These are phyloP conservation scores for Platyrinchus mystaceus DNA, from an alignment of 2,797 vertebrate genomes.

Conservation along the genomic window DNA sequence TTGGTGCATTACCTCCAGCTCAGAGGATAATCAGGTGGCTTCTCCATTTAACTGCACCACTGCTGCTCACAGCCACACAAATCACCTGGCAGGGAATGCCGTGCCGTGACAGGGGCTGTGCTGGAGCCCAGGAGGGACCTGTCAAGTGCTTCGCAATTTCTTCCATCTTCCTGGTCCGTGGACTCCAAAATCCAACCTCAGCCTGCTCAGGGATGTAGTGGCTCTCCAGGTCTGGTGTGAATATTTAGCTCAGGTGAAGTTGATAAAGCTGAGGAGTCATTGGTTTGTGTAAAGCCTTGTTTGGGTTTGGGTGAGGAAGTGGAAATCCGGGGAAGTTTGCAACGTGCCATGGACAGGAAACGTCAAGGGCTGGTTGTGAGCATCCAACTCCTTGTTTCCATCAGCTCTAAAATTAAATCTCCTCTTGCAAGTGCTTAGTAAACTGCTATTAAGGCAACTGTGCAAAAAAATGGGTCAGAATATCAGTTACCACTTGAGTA, in stretches of 20 bases:
- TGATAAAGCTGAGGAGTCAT: fast-evolving
- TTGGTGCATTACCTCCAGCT: background rate
- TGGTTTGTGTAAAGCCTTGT: background rate
- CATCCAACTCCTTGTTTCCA: background rate
- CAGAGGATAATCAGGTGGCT: background rate
- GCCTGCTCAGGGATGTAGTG: background rate
- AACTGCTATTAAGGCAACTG: background rate
- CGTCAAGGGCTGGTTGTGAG: background rate
- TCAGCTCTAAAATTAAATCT: background rate
- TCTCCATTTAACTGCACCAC: background rate
- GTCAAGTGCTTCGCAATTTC: background rate
- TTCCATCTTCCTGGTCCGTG: background rate
- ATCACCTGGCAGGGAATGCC: background rate
- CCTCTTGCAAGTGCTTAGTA: background rate
- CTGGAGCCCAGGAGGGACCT: background rate
- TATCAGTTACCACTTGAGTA: background rate
- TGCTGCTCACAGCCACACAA: background rate
- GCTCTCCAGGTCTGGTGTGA: background rate
- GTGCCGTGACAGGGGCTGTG: background rate
- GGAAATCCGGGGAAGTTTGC: background rate
- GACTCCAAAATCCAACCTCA: background rate
- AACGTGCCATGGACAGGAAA: fast-evolving
- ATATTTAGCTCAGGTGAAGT: background rate
- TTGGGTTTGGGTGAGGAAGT: background rate
- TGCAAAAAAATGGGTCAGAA: constrained; percentile 24